phyloP scores from a whole-genome alignment of 2,113 vertebrate genomes.

The Sorex araneus region DNA sequence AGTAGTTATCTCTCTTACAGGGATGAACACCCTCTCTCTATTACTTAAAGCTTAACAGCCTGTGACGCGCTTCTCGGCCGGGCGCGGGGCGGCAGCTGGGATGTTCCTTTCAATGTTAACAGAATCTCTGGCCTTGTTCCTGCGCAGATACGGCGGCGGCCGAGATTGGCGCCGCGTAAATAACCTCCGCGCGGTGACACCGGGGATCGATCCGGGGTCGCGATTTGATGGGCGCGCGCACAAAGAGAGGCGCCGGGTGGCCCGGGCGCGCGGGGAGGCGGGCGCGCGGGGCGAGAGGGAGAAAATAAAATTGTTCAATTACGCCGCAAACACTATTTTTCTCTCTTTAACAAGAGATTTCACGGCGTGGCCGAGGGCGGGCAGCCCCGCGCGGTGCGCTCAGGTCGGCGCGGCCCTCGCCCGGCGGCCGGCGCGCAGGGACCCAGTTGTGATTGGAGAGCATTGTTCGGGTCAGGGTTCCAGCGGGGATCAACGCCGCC shows the following conservation, averaged over 20 bases:
- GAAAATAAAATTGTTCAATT: constrained; percentile 99
- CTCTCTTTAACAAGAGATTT: constrained; percentile 99
- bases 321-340: constrained; percentile 99
- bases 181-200: constrained; percentile 98
- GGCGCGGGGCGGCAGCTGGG: constrained; percentile 92
- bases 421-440: constrained; percentile 92
- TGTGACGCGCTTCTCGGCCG: constrained; percentile 95
- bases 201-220: constrained; percentile 96
- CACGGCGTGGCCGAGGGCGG: constrained; percentile 97
- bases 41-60: constrained; percentile 99
- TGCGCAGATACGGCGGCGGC: constrained; percentile 98
- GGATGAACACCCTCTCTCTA: constrained; percentile 99
- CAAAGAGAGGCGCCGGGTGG: constrained; percentile 88
- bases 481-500: constrained; percentile 98
- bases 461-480: constrained; percentile 97
- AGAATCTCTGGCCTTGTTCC: constrained; percentile 99
- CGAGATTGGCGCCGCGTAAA: constrained; percentile 99
- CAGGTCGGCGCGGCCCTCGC: constrained; percentile 95
- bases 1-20: constrained; percentile 99
- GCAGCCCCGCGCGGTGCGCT: constrained; percentile 97
- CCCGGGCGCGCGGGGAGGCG: too few relatives aligned
- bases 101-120: constrained; percentile 99
- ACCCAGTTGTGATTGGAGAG: constrained; percentile 99
- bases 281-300: constrained; percentile 82
- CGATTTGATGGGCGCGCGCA: constrained; percentile 98